Conservation (phyloP, 2,113 vertebrate species). For the Rhombomys opimus region DNA sequence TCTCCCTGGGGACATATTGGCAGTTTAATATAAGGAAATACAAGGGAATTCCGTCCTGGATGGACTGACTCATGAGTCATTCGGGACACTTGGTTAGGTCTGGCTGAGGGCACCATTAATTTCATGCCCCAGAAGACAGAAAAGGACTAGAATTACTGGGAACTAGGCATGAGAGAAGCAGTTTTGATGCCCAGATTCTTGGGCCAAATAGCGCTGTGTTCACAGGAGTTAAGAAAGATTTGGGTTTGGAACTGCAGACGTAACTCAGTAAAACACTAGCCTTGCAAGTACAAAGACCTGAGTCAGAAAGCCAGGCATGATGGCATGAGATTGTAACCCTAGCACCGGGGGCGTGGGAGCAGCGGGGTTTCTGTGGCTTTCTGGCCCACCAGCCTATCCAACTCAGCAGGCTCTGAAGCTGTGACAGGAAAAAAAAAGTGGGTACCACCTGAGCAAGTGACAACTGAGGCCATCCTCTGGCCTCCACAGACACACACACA, state of each 20-base stretch:
- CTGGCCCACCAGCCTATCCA: background rate
- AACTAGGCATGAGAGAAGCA: background rate
- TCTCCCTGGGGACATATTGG: background rate
- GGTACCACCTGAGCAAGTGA: background rate
- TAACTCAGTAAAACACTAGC: background rate
- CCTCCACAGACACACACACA: background rate
- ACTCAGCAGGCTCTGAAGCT: background rate
- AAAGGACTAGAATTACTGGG: background rate
- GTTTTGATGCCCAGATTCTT: background rate
- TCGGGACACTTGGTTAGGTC: background rate
- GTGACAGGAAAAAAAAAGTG: background rate
- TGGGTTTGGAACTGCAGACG: background rate
- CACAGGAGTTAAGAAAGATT: background rate
- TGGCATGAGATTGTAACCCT: background rate
- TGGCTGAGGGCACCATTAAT: background rate
- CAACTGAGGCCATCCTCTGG: background rate
- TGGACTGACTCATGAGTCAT: background rate
- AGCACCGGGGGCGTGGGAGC: background rate
- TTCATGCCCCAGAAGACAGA: background rate
- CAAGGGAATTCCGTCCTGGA: background rate
- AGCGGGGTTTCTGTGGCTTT: background rate
- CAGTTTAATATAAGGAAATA: background rate
- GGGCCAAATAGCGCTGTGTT: background rate
- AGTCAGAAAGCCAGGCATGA: background rate
- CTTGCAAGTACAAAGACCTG: background rate